A percentile compares a stretch with the other conserved stretches of the same genome.
These are phyloP conservation scores for Leucophenga maculata DNA, from an alignment of 2,888 invertebrate genomes.

Conservation along the genomic window DNA sequence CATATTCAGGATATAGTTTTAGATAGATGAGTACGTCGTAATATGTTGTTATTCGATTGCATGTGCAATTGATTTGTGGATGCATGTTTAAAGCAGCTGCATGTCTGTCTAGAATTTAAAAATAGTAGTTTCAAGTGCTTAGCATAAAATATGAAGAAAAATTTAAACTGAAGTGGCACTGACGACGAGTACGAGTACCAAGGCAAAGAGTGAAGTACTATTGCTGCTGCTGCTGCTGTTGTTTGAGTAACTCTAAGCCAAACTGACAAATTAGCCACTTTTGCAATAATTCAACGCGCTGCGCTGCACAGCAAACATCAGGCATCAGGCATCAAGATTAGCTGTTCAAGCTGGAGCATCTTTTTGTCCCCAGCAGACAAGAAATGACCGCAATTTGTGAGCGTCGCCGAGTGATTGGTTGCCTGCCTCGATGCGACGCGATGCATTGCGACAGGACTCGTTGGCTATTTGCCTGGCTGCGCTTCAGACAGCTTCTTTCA, in stretches of 20 bases:
- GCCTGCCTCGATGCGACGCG: conserved; percentile 33
- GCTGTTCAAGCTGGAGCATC: neutral
- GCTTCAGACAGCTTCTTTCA: neutral
- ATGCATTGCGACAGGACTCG: conserved; percentile 31
- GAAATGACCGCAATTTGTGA: conserved; percentile 63
- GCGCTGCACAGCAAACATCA: conserved; percentile 16
- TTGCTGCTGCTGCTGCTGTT: conserved; percentile 19
- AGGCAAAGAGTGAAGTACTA: no score
- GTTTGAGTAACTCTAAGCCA: conserved; percentile 22
- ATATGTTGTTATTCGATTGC: conserved; percentile 7
- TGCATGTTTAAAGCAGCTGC: conserved; percentile 27
- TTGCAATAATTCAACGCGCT: conserved; percentile 58
- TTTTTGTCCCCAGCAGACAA: conserved; percentile 55
- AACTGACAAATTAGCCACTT: conserved; percentile 62
- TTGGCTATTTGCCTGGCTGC: conserved; percentile 34
- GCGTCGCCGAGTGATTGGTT: conserved; percentile 58
- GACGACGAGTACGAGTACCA: no score
- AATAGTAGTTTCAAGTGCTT: conserved; percentile 28
- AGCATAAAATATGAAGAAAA: conserved; percentile 27
- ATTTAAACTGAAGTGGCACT: neutral
- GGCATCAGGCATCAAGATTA: neutral
- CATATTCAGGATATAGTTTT: conserved; percentile 1
- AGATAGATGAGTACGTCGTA: neutral
- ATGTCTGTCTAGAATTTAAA: neutral
- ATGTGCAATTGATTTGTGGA: conserved; percentile 52